These are phyloP conservation scores for Ectropis grisescens DNA, from an alignment of 1,140 invertebrate genomes.

Conservation along the genomic window DNA sequence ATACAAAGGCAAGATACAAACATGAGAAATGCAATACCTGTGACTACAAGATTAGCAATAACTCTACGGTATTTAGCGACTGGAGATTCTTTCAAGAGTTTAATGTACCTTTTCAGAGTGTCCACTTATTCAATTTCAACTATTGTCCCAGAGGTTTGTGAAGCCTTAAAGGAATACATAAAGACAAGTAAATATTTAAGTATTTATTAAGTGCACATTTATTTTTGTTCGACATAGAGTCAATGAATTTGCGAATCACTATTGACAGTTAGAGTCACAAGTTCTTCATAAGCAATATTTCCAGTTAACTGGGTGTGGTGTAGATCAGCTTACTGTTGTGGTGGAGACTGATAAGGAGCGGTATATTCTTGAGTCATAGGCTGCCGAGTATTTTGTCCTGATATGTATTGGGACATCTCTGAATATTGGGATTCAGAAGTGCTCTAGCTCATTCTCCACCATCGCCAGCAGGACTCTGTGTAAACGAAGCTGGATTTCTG, in stretches of 20 bases:
- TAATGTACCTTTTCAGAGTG: slow-evolving; percentile 5
- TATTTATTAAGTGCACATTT: slow-evolving; percentile 1
- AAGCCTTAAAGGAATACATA: slow-evolving; percentile 3
- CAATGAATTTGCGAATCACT: no score
- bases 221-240: slow-evolving; percentile 4
- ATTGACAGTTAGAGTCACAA: no score
- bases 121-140: slow-evolving; percentile 5
- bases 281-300: no score
- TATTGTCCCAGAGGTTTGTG: slow-evolving; percentile 8
- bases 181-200: slow-evolving; percentile 8
- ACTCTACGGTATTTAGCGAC: slow-evolving; percentile 6
- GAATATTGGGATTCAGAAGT: slow-evolving; percentile 1
- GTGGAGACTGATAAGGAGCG: slow-evolving; percentile 1
- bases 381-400: slow-evolving; percentile 4
- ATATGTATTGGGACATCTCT: slow-evolving; percentile 2
- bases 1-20: slow-evolving; percentile 4
- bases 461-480: no score
- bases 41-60: slow-evolving; percentile 2
- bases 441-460: slow-evolving; percentile 1
- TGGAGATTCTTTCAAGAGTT: slow-evolving; percentile 4
- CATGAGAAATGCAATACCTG: slow-evolving; percentile 4
- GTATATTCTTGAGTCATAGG: not conserved
- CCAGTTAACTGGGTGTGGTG: slow-evolving; percentile 1
- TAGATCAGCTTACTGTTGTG: slow-evolving; percentile 1
- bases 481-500: no score